Percentiles rank a stretch among this genome's conserved stretches.
phyloP scores from a whole-genome alignment of 64 coral and sea anemone species.

The Montipora foliosa region DNA sequence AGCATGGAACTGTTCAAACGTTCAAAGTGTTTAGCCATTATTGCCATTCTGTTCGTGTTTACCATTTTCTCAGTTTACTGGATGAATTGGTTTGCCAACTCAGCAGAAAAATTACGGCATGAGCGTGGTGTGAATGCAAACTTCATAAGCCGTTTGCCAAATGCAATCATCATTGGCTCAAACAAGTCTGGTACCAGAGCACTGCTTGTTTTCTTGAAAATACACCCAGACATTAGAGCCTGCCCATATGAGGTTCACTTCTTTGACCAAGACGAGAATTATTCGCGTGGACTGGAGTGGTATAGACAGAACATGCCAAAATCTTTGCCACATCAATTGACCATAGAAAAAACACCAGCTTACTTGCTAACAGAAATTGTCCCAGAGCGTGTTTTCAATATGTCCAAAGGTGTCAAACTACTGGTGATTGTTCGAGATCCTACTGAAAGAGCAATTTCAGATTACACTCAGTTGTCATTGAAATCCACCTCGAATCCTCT shows the following conservation, averaged over 20 bases:
- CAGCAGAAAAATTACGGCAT: background rate
- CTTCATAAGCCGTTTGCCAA: conserved; percentile 54
- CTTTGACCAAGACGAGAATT: conserved; percentile 73
- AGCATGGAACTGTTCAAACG: background rate
- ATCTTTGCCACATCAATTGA: conserved; percentile 34
- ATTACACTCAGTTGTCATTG: conserved; percentile 80
- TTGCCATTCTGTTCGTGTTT: background rate
- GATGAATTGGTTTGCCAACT: background rate
- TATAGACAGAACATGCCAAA: conserved; percentile 68
- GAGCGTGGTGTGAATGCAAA: background rate
- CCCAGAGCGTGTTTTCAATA: conserved; percentile 59
- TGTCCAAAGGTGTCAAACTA: conserved; percentile 69
- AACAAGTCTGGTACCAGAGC: conserved; percentile 81
- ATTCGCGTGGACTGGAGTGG: conserved; percentile 66
- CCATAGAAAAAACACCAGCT: conserved; percentile 76
- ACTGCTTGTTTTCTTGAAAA: conserved; percentile 50
- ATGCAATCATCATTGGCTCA: conserved; percentile 76
- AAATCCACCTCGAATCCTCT: background rate
- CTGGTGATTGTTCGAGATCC: conserved; percentile 86
- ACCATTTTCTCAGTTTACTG: conserved; percentile 8
- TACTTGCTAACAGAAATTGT: conserved; percentile 70
- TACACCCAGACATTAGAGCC: conserved; percentile 70
- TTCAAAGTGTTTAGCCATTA: background rate
- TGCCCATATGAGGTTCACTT: conserved; percentile 70
- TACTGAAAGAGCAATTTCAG: conserved; percentile 78